Base-by-base conservation (phyloP, 1,140 invertebrate species). In the Sinonovacula constricta region DNA sequence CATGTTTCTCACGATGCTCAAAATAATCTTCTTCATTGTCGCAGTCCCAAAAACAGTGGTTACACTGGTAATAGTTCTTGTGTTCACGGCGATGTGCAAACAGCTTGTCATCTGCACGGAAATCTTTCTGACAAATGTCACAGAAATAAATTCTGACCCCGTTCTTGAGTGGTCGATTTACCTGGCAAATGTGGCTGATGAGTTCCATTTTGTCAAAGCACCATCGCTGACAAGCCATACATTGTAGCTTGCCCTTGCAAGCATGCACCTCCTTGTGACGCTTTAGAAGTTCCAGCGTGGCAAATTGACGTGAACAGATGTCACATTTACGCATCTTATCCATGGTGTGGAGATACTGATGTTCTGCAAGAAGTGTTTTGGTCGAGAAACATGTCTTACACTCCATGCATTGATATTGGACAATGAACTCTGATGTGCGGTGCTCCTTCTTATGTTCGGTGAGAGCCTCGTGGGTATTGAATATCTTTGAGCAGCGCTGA, bases 281-380 rank as follows among this genome's bases (percentile, higher is more conserved):
- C 26, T 60, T 24, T 49, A 76, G 28, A 24, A 66, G 59, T 34
- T 24, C 67, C 14, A 76, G 12, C 15, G 18, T 66, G n/a, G 30
- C 12, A 51, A 76, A 76, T n/a, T 65, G 62, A 0, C 72, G 49
- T 4, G 59, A 67, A 65, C 72, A 76, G 12, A 76, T 33, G 53
- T 76, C 72, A 67, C 72, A 76, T 34, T 76, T 76, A 5, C 63
- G 30, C 26, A 76, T n/a, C 39, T 76, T 76, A 33, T 76, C 72
- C 31, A 76, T 63, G 2, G 53, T 67, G 54, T 76, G 72, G n/a
- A 76, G 33, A 56, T 76, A 76, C 63, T 76, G 72, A 59, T 76
- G 72, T 57, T 76, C 72, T 2, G 72, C 72, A 22, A 76, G 24
- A 1, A 76, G 51, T 0, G 72, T 76, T 67, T 76, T 76, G 33